These are phyloP conservation scores for Myiotriccus ornatus DNA, from an alignment of 2,797 vertebrate genomes.

Conservation along the genomic window DNA sequence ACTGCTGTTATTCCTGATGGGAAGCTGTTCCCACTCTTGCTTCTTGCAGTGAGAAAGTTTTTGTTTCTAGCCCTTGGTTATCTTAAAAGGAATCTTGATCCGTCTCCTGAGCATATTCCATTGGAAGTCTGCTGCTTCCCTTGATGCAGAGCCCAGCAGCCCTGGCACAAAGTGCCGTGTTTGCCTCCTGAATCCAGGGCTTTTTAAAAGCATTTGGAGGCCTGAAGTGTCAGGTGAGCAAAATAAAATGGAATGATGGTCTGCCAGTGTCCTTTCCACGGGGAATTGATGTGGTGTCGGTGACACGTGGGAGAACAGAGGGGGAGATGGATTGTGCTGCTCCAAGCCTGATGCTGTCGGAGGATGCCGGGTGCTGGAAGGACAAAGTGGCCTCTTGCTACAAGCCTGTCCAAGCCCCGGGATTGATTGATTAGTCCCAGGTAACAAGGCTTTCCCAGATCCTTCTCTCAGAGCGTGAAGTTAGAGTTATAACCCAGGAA, in stretches of 20 bases:
- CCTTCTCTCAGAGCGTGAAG: not conserved
- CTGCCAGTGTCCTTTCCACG: not conserved
- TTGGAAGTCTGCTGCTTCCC: not conserved
- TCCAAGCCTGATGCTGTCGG: not conserved
- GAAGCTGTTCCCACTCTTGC: not conserved
- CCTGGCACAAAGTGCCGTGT: rapidly evolving
- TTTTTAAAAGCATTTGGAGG: not conserved
- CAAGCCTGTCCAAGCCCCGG: not conserved
- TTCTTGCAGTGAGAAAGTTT: not conserved
- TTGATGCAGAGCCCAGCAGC: not conserved
- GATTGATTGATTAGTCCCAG: conserved; percentile 39
- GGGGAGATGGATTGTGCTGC: not conserved
- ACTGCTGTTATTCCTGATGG: rapidly evolving
- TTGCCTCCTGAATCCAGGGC: not conserved
- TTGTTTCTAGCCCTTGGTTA: not conserved
- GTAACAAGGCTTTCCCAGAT: conserved; percentile 5
- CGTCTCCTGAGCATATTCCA: not conserved
- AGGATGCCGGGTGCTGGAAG: not conserved
- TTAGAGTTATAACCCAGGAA: not conserved
- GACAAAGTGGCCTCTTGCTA: not conserved
- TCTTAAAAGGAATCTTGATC: not conserved
- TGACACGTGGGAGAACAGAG: not conserved
- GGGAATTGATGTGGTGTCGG: not conserved
- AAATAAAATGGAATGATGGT: not conserved
- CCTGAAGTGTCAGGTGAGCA: not conserved